Base-by-base conservation (phyloP, 2,888 invertebrate species). In the Brenthis ino region DNA sequence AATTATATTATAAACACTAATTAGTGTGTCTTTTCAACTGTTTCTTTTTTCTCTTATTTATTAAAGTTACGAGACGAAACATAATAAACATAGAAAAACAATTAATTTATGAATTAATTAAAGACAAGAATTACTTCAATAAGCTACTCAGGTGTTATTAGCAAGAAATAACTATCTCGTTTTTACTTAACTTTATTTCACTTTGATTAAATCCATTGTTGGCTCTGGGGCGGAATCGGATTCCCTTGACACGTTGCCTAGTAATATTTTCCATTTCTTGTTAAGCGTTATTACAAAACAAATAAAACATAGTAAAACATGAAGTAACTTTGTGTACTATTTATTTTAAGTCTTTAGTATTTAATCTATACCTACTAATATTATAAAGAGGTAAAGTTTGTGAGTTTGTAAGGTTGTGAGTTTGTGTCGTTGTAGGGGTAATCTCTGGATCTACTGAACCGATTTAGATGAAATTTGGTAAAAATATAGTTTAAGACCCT, bases 161-260 rank as follows among this genome's bases (percentile, higher is more conserved):
- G 43, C 63, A 63, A 43, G 63, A 63, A 63, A 54, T 47, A 64
- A 55, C 55, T 64, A 64, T 47, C 24, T 64, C 55, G 28, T 55
- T 55, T 55, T 64, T 47, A 64, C 55, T 47, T 47, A 55, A 63
- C 50, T 67, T 61, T 57, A 66, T 69, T 68, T 67, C 60, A 69
- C 54, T 67, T 50, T 67, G 67, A 72, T 72, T 69, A 67, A 69
- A 67, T 63, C 50, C 55, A 67, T 67, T 61, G 57, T 53, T 57
- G 51, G 56, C 64, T 60, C 57, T 57, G 57, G 63, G 57, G 57
- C 69, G 55, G 63, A 57, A 64, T 71, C 56, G 57, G 55, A 71
- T 67, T 71, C 67, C 64, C 64, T 61, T 54, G 65, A 64, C 58
- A 67, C 67, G 48, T 67, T 20, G 33, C 68, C 65, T 67, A 65